phyloP scores from a whole-genome alignment of 2,888 invertebrate genomes.

The Diaprepes abbreviatus region DNA sequence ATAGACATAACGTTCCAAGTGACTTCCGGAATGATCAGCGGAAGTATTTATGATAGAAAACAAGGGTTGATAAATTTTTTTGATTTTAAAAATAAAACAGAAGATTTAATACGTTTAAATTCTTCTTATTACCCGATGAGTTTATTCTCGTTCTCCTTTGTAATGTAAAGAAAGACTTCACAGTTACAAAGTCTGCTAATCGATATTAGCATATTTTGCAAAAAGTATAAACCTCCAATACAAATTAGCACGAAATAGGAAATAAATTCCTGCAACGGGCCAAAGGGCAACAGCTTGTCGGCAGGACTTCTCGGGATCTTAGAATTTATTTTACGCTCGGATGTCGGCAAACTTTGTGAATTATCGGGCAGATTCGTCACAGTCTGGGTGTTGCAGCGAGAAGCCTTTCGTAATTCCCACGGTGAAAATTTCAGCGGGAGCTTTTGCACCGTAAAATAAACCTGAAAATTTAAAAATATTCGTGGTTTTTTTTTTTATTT shows the following conservation, averaged over 20 bases:
- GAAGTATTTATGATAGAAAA: too few relatives aligned
- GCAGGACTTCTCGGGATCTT: constrained; percentile 31
- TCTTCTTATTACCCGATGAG: too few relatives aligned
- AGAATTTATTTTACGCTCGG: constrained; percentile 41
- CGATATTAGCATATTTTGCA: too few relatives aligned
- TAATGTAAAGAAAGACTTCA: too few relatives aligned
- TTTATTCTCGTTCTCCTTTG: too few relatives aligned
- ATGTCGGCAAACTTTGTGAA: constrained; percentile 45
- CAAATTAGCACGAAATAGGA: constrained; percentile 9
- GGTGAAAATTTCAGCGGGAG: constrained; percentile 22
- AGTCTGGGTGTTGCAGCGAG: constrained; percentile 37
- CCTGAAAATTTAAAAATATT: not conserved
- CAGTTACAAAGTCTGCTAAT: too few relatives aligned
- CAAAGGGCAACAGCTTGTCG: constrained; percentile 36
- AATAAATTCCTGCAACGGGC: constrained; percentile 16
- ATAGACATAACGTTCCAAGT: not conserved
- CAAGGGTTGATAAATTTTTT: too few relatives aligned
- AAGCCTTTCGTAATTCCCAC: constrained; percentile 8
- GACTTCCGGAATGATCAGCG: too few relatives aligned
- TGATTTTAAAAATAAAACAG: too few relatives aligned
- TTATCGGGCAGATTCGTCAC: constrained; percentile 47
- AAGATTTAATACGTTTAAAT: too few relatives aligned
- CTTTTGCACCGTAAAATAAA: not conserved
- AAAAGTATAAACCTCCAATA: not conserved
- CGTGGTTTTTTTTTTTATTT: too few relatives aligned